Base-by-base conservation (phyloP, 1,140 invertebrate species). In the Octopus sinensis region DNA sequence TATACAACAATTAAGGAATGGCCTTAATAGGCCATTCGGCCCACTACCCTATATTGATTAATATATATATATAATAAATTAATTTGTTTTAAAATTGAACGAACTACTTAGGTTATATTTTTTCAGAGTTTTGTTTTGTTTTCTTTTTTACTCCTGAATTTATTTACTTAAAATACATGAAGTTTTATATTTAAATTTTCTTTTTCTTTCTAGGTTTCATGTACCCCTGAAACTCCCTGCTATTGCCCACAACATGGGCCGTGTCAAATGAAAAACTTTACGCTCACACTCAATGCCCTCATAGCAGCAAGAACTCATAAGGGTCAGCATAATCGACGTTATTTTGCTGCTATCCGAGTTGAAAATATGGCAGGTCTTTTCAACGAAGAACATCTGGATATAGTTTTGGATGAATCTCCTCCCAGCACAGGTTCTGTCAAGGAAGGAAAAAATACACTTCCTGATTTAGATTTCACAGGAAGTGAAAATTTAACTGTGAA, bases 381-480 rank as follows among this genome's bases (percentile, higher is more conserved):
- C 10, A 75, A 12, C 53, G 77, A 79, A 7, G 78, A 83, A 30
- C 53, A 80, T 79, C 62, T 78, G 53, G 54, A 85, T 83, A 82
- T 86, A 13, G 54, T 84, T 17, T 77, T 83, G 0, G 85, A 86
- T 54, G 79, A 82, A 0, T 84, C 85, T 12, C 83, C 83, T 13
- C 86, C 86, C 17, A 78, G 62, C 4, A 62, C n/a, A 43, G 86
- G 85, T 23, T 56, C 81, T 5, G 84, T 84, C 6, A 51, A 71
- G 13, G 86, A 87, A 80, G 85, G 86, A 10, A 71, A 78, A 13
- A 9, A 30, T 12, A 80, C 62, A 9, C 51, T 52, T 30, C 77
- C 68, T 10, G 86, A 87, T 23, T 76, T 86, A 4, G 86, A 87
- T 56, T 87, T 84, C 77, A 85, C 83, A 12, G 85, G 84, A 78